phyloP scores from a whole-genome alignment of 2,797 vertebrate species.

The Cetoscarus ocellatus region DNA sequence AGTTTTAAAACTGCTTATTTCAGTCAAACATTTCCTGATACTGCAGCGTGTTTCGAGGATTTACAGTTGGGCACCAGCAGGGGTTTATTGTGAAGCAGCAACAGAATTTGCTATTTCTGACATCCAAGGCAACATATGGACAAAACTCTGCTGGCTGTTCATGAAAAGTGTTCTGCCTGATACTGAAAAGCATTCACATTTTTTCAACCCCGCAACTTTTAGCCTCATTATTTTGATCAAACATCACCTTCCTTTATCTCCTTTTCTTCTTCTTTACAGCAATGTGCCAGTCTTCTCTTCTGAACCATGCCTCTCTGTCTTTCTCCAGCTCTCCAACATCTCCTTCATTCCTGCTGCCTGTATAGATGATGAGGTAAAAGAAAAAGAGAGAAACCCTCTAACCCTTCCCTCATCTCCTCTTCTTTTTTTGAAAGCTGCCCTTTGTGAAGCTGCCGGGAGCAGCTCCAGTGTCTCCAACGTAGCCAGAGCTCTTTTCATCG shows the following conservation, averaged over 20 bases:
- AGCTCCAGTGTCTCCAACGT: conserved; percentile 80
- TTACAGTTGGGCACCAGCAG: neutral
- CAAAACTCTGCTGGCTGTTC: conserved; percentile 6
- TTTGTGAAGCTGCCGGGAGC: conserved; percentile 83
- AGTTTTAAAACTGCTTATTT: neutral
- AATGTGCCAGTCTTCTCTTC: conserved; percentile 27
- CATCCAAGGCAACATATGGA: neutral
- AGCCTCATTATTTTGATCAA: conserved; percentile 14
- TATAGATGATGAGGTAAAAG: conserved; percentile 77
- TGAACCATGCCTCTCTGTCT: conserved; percentile 31
- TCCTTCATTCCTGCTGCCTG: conserved; percentile 53
- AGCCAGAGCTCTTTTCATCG: conserved; percentile 84
- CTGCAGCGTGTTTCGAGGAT: neutral
- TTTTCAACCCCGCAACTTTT: neutral
- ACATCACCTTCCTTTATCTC: conserved; percentile 24
- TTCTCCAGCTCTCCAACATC: conserved; percentile 49
- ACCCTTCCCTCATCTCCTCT: conserved; percentile 73
- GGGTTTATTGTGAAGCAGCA: neutral
- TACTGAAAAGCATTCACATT: conserved; percentile 3
- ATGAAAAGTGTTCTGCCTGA: neutral
- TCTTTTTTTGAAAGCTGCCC: conserved; percentile 79
- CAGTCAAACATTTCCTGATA: too few relatives aligned
- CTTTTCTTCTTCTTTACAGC: conserved; percentile 11
- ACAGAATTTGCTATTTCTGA: neutral
- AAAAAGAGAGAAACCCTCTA: conserved; percentile 52